Percentiles rank a stretch among this genome's conserved stretches.
These are phyloP conservation scores for Ceryle rudis DNA, from an alignment of 2,797 vertebrate species.

Conservation along the genomic window DNA sequence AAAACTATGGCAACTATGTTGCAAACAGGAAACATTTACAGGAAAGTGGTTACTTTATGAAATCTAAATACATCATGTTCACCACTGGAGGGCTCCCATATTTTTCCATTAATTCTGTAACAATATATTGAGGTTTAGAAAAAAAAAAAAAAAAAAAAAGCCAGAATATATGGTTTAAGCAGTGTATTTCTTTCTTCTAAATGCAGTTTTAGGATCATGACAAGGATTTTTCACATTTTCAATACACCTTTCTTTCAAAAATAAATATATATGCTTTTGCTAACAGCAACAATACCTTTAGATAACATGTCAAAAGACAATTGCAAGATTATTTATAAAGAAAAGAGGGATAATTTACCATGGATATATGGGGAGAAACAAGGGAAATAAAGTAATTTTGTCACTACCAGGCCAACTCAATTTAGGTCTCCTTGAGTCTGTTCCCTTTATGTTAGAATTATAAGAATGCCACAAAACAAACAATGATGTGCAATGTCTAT, in stretches of 20 bases:
- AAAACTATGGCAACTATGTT: neutral
- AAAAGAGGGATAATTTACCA: neutral
- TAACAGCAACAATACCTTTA: neutral
- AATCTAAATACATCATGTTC: conserved; percentile 53
- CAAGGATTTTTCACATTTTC: neutral
- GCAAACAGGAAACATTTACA: neutral
- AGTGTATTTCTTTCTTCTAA: neutral
- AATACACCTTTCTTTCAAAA: neutral
- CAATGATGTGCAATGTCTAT: neutral
- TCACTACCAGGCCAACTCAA: neutral
- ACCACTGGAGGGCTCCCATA: conserved; percentile 76
- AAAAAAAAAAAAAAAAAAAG: neutral
- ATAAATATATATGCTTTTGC: neutral
- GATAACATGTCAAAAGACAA: neutral
- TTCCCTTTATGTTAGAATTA: neutral
- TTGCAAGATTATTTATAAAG: neutral
- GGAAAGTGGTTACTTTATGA: neutral
- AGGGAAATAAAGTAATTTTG: neutral
- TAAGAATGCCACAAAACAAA: conserved; percentile 3
- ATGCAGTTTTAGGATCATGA: neutral
- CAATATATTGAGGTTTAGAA: neutral
- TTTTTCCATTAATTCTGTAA: conserved; percentile 47
- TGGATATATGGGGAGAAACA: neutral
- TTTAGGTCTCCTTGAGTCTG: neutral
- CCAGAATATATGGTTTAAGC: neutral